A percentile compares a stretch with the other conserved stretches of the same genome.
phyloP scores from a whole-genome alignment of 2,113 vertebrate genomes.

The Ceyx margarethae region DNA sequence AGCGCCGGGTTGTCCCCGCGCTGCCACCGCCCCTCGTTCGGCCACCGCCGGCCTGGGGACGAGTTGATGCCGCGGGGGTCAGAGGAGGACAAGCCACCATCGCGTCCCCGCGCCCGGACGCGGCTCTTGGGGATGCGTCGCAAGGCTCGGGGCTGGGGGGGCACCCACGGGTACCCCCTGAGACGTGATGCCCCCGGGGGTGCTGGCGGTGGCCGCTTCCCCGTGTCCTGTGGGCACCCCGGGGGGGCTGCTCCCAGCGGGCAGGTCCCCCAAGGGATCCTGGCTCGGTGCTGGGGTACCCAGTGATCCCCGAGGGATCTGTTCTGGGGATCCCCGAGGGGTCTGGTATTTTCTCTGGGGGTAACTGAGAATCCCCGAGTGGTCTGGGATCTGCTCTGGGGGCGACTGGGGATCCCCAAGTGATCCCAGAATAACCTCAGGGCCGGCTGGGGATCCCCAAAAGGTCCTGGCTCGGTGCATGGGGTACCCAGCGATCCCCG shows the following conservation, averaged over 20 bases:
- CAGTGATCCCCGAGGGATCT: accelerated
- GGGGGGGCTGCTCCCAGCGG: background rate
- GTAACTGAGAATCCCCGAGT: too few species aligned
- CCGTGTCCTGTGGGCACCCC: background rate
- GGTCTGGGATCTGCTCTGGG: background rate
- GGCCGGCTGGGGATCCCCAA: background rate
- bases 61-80: accelerated
- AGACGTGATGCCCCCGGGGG: accelerated
- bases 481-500: background rate
- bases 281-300: background rate
- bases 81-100: background rate
- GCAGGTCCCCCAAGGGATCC: background rate
- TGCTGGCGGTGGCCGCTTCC: background rate
- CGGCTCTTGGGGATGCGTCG: accelerated
- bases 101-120: accelerated
- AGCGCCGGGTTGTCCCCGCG: background rate
- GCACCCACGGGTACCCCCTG: background rate
- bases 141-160: background rate
- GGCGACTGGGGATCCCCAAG: too few species aligned
- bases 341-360: too few species aligned
- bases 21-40: background rate
- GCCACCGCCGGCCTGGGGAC: background rate
- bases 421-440: background rate
- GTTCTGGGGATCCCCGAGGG: too few species aligned
- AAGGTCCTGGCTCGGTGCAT: background rate